Base-by-base conservation (phyloP, 2,113 vertebrate genomes). In the Syngnathus floridae region DNA sequence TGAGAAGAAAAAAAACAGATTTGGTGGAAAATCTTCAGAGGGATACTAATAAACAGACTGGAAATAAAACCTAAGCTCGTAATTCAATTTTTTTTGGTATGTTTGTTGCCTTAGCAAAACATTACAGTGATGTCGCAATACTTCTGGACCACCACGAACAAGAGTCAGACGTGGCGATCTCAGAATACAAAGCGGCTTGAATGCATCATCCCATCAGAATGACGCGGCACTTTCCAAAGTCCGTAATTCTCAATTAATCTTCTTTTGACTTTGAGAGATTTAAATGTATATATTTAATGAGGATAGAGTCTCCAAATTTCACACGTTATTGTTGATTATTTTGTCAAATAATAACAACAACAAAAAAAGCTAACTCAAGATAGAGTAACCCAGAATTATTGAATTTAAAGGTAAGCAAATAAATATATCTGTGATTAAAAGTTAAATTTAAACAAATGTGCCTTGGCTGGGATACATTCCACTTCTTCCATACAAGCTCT, bases 81-180 rank as follows among this genome's bases (percentile, higher is more conserved):
- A 22, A 49, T 49, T 49, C 1, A 5, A 11, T 11, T 5, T 22
- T 2, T 16, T 31, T 55, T 31, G 26, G 26, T 52, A 26, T 21
- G 9, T 10, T 35, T 14, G 2, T 13, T 7, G 54, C 11, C 26
- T 55, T 22, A 35, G 26, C 13, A 35, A 56, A 56, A 13, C 67
- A 65, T 65, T 22, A 65, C 55, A 16, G 41, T 21, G 38, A 65
- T 55, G 40, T 55, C 21, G 52, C 21, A 46, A 65, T 71, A 59
- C 40, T 41, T 69, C 57, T 62, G 43, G 38, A 55, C 26, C 26
- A 5, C 22, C 21, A n/a, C 21, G 16, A 59, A 35, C 26, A 56
- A 56, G 12, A 56, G 54, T 56, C 67, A 45, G 46, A 62, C 46
- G 58, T 67, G 68, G 26, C 26, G 17, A 41, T 62, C 36, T 52